A percentile compares a stretch with the other conserved stretches of the same genome.
Conservation (phyloP, 2,113 vertebrate species). For the Osmerus mordax region DNA sequence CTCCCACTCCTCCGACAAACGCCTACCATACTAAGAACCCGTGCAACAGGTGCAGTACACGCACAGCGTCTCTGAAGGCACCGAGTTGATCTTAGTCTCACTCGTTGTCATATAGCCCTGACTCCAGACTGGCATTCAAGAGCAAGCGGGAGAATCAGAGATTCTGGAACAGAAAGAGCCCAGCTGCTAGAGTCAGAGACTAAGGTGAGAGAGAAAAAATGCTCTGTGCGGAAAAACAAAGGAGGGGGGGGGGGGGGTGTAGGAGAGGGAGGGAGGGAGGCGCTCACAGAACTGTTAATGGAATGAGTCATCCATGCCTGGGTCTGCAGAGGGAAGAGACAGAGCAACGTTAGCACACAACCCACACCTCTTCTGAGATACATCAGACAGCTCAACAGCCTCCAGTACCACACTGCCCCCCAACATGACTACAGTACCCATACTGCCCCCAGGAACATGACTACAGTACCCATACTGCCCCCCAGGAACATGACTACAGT, state of each 20-base stretch:
- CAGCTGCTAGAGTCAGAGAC: too few species aligned
- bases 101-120: neutral
- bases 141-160: neutral
- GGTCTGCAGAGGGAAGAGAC: slow-evolving; percentile 20
- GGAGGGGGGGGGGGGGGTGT: too few species aligned
- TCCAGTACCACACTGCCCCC: too few species aligned
- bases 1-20: too few species aligned
- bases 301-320: neutral
- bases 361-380: slow-evolving; percentile 28
- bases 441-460: too few species aligned
- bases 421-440: too few species aligned
- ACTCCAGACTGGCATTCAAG: neutral
- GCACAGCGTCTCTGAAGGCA: neutral
- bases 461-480: too few species aligned
- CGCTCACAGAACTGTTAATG: neutral
- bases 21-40: too few species aligned
- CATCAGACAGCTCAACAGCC: neutral
- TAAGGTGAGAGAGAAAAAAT: too few species aligned
- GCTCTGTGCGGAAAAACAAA: too few species aligned
- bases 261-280: neutral
- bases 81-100: neutral
- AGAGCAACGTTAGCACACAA: slow-evolving; percentile 16
- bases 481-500: too few species aligned
- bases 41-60: neutral
- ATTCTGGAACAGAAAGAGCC: too few species aligned